Conservation (phyloP, 2,797 vertebrate species). For the Bradypodion ventrale region DNA sequence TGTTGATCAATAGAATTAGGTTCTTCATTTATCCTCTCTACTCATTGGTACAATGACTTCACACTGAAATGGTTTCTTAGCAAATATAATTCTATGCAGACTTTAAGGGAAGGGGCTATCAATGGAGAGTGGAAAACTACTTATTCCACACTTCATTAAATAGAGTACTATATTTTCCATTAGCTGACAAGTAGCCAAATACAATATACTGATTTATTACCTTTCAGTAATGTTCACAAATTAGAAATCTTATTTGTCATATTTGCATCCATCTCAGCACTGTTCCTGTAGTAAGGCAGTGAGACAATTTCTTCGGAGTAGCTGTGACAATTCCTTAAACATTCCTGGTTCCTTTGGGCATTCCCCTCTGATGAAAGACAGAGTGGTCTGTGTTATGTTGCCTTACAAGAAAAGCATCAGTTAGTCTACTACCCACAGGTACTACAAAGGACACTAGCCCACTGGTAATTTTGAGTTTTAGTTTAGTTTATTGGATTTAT, state of each 20-base stretch:
- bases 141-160: background rate
- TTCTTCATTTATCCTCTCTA: background rate
- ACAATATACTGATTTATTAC: background rate
- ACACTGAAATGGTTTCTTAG: background rate
- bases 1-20: background rate
- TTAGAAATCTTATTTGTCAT: background rate
- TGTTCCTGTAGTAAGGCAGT: background rate
- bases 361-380: background rate
- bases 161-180: background rate
- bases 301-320: background rate
- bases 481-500: too few species aligned
- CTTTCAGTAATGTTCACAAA: background rate
- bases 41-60: background rate
- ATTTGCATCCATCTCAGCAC: background rate
- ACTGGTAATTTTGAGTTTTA: too few species aligned
- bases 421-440: background rate
- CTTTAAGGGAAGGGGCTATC: too few species aligned
- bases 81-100: background rate
- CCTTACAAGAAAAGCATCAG: background rate
- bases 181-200: background rate
- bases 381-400: background rate
- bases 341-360: background rate
- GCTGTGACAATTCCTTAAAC: background rate
- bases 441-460: background rate
- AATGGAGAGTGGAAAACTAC: background rate